phyloP scores from a whole-genome alignment of 2,888 invertebrate genomes.

The Callosobruchus maculatus region DNA sequence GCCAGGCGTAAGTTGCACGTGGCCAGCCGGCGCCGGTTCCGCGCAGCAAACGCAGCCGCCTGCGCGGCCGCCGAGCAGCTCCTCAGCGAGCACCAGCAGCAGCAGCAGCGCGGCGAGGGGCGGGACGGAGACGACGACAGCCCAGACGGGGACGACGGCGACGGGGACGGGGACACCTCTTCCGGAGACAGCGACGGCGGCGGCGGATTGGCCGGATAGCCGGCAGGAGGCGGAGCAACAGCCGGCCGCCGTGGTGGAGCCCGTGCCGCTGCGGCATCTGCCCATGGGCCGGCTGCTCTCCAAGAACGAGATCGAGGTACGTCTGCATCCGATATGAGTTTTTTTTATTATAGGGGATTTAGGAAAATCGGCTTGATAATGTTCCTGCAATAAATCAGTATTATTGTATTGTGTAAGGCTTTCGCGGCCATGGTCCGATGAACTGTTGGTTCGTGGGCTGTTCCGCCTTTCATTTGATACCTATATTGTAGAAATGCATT shows the following conservation, averaged over 20 bases:
- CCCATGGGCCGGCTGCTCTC: constrained; percentile 53
- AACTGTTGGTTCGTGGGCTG: too few species aligned
- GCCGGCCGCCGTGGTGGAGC: too few species aligned
- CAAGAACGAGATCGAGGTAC: constrained; percentile 65
- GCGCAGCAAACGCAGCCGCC: not conserved
- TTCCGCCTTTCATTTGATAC: too few species aligned
- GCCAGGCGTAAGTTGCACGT: constrained; percentile 85
- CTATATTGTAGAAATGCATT: too few species aligned
- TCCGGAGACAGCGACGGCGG: constrained; percentile 31
- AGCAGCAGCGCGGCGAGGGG: not conserved
- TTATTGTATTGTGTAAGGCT: too few species aligned
- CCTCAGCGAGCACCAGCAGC: constrained; percentile 6
- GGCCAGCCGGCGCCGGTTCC: constrained; percentile 60
- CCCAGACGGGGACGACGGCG: constrained; percentile 50
- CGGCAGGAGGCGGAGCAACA: not conserved
- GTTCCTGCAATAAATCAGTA: too few species aligned
- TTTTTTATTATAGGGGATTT: too few species aligned
- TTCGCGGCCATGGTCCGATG: too few species aligned
- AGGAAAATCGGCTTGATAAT: too few species aligned
- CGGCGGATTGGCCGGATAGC: constrained; percentile 37
- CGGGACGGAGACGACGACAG: not conserved
- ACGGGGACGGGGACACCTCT: constrained; percentile 48
- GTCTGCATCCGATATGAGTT: constrained; percentile 5
- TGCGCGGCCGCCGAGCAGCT: constrained; percentile 14
- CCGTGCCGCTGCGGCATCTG: constrained; percentile 15